These are phyloP conservation scores for Enhydra lutris DNA, from an alignment of 2,113 vertebrate species.

Conservation along the genomic window DNA sequence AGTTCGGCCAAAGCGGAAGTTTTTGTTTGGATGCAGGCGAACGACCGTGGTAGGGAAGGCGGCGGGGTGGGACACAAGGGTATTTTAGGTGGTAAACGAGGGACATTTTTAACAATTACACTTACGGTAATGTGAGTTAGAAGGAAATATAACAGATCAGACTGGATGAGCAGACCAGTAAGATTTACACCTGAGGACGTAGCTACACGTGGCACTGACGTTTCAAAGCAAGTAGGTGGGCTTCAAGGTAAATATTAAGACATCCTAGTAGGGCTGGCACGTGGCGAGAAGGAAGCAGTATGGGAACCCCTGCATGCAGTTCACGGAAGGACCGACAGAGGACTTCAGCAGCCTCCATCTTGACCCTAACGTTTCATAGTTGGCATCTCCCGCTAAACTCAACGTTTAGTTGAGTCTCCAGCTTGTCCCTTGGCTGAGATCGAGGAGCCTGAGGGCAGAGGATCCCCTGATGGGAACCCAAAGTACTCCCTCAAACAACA, in stretches of 20 bases:
- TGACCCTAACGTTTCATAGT: background rate
- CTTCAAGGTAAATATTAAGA: background rate
- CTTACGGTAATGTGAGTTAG: background rate
- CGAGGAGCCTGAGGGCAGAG: background rate
- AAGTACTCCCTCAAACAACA: background rate
- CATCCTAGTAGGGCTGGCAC: accelerated
- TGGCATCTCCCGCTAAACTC: no score
- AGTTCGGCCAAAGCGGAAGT: background rate
- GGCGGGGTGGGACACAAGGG: accelerated
- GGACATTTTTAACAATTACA: background rate
- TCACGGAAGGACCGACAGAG: background rate
- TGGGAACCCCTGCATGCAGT: background rate
- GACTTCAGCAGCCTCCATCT: background rate
- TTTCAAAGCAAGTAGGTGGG: background rate
- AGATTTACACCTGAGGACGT: background rate
- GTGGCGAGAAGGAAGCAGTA: background rate
- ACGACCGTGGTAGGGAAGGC: accelerated
- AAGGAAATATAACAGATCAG: background rate
- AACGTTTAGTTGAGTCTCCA: background rate
- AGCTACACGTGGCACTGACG: no score
- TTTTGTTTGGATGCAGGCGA: accelerated
- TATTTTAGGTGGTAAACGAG: background rate
- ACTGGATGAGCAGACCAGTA: background rate
- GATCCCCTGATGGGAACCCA: background rate
- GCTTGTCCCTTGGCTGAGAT: background rate